Evolutionary conservation across 2,797 vertebrate species (phyloP), one percentile per base, ranked within the genome.

Genomic region (Setipinna tenuifilis): DNA sequence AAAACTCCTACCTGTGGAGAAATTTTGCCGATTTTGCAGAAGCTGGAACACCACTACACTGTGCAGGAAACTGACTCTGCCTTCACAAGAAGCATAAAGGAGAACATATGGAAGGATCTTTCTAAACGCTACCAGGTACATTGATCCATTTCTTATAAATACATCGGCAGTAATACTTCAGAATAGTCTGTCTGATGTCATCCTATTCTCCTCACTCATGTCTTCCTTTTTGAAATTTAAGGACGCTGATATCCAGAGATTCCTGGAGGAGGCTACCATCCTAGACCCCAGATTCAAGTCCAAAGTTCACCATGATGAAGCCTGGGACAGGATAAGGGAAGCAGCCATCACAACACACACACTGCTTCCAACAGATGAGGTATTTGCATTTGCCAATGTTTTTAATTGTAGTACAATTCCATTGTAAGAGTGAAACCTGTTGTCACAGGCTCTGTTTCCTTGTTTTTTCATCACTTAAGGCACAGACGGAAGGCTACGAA

Each of bases 261-360:
- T 83, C 82, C 54, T 83, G 23, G 50, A 83, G 54, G 48, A 83
- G 82, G 50, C 82, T 16, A 83, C 82, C 1, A 6, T 59, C 2
- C 58, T 59, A 50, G 82, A 83, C 54, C 82, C 82, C 17, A 58
- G 54, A 6, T 83, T 83, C 82, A 83, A 83, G 23, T 3, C n/a
- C 12, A 83, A 83, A 59, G 14, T 83, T 58, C 2, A 17, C 9
- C 3, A 17, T 58, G 57, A 58, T 9, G 57, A 10, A 10, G 16
- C 16, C 57, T 58, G 57, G 57, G 57, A 58, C 9, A 58, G 57
- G 57, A 10, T 58, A 9, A 58, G 57, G 16, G 16, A 10, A 58
- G 57, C 57, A 58, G 57, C 57, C 57, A 58, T 58, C 57, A 58
- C 57, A 2, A 48, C 46, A 10, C 46, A 48, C 46, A 48, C 46